Percentiles rank a stretch among this genome's conserved stretches.
Evolutionary conservation across 2,888 invertebrate species (phyloP).

Genomic region (Asteroscopus sphinx): DNA sequence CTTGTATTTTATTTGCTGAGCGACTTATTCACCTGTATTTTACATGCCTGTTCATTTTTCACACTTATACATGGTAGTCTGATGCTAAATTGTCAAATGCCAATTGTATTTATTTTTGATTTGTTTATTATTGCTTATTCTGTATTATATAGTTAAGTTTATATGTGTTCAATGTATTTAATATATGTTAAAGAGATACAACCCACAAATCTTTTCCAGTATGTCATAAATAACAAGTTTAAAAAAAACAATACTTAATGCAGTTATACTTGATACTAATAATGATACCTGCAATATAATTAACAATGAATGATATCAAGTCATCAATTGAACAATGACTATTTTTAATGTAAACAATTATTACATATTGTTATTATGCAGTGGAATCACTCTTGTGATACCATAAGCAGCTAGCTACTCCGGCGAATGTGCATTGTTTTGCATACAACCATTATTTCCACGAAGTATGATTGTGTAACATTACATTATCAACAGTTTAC

Average conservation of each 20-base stretch:
- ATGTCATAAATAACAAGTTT: not conserved
- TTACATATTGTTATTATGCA: conserved; percentile 22
- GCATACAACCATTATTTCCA: conserved; percentile 20
- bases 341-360: conserved; percentile 13
- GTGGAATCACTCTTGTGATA: conserved; percentile 29
- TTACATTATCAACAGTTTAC: not conserved
- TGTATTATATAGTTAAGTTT: not conserved
- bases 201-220: too few relatives aligned
- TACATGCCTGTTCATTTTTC: conserved; percentile 33
- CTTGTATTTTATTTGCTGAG: conserved; percentile 49
- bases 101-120: conserved; percentile 7
- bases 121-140: conserved; percentile 23
- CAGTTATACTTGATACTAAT: conserved; percentile 3
- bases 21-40: conserved; percentile 47
- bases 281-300: conserved; percentile 3
- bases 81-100: conserved; percentile 36
- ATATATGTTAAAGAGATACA: too few relatives aligned
- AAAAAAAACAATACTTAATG: not conserved
- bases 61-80: conserved; percentile 40
- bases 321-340: conserved; percentile 15
- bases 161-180: too few relatives aligned
- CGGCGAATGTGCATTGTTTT: conserved; percentile 51
- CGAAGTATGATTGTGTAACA: conserved; percentile 26
- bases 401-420: conserved; percentile 28
- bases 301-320: conserved; percentile 3